Base-by-base conservation (phyloP, 2,113 vertebrate genomes). In the Spilogale gracilis region DNA sequence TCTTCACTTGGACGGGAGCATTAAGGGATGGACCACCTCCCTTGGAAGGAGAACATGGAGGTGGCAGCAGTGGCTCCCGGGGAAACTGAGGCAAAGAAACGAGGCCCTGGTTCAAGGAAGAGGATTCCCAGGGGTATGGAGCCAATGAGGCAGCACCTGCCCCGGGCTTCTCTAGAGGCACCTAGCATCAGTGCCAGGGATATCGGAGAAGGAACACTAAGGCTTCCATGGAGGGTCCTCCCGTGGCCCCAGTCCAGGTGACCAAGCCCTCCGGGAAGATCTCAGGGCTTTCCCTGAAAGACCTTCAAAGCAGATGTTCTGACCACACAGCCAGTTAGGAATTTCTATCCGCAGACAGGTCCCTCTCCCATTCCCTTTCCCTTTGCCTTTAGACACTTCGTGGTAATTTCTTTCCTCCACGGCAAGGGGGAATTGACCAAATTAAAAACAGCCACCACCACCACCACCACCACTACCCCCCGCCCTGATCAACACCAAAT, bases 391-490 rank as follows among this genome's bases (percentile, higher is more conserved):
- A 79, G 81, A 81, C 48, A 13, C 20, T 73, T 94, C 4, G 4
- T 54, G 17, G 16, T 73, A 80, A 86, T 50, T 12, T 3, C 48
- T 93, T 82, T 54, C 20, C n/a, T 43, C 32, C 54, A 10, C 58
- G 74, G 50, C 17, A 63, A 95, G 32, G 52, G 94, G 52, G 63
- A 74, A 69, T 50, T 54, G 38, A 92, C 63, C 63, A 67, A 85
- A 67, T 25, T 48, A 60, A 43, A 95, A 92, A n/a, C 25, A 50
- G 30, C 30, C 30, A 38, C 38, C 38, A 38, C 38, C 38, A 38
- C 38, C 38, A 38, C 38, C 38, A 38, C 38, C 38, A 38, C 38
- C 38, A 38, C 38, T 2, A 38, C 38, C 1, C 32, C 11, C 23
- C 2, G 4, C 13, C n/a, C 5, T 10, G 50, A 52, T 9, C 9